phyloP scores from a whole-genome alignment of 2,113 vertebrate genomes.

The Petromus typicus region DNA sequence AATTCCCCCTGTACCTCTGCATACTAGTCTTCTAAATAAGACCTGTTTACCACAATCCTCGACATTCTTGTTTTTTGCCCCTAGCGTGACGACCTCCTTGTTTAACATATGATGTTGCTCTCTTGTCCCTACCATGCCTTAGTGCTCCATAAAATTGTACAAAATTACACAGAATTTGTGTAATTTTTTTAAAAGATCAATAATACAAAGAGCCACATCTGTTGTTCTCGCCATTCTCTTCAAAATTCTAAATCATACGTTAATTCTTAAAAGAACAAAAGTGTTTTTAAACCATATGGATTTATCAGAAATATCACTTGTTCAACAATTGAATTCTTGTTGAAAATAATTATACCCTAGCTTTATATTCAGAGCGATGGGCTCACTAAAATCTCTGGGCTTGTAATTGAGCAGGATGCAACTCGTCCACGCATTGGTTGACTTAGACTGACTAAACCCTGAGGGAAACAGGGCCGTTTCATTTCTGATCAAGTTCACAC shows the following conservation, averaged over 20 bases:
- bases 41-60: neutral
- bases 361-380: constrained; percentile 26
- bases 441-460: constrained; percentile 11
- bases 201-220: constrained; percentile 1
- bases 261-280: constrained; percentile 38
- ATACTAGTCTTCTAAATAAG: neutral
- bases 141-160: neutral
- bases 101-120: neutral
- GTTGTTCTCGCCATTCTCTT: constrained; percentile 11
- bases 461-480: neutral
- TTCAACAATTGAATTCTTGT: constrained; percentile 25
- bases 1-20: neutral
- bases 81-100: neutral
- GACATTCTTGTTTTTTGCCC: neutral
- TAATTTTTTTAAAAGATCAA: constrained; percentile 1
- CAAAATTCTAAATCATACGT: neutral
- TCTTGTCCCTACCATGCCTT: neutral
- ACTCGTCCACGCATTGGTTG: constrained; percentile 26
- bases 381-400: constrained; percentile 45
- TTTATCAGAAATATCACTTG: constrained; percentile 59
- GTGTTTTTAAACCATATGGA: neutral
- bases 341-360: constrained; percentile 38
- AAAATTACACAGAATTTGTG: neutral
- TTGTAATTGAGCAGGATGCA: constrained; percentile 39
- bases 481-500: constrained; percentile 52